phyloP scores from a whole-genome alignment of 92 coral and sea anemone genomes.

The Galaxea fascicularis region DNA sequence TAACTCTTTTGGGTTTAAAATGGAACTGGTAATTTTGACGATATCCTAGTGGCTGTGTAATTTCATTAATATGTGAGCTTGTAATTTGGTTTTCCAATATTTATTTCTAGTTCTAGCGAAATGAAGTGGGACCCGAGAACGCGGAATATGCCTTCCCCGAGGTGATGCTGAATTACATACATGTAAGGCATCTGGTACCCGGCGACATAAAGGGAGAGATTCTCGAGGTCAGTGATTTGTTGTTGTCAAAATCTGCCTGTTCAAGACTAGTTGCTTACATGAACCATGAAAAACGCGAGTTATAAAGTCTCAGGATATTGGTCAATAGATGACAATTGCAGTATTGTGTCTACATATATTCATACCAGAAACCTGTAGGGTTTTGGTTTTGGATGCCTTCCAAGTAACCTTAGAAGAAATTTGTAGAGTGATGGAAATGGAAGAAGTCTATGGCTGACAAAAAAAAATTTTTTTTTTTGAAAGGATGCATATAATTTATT shows the following conservation, averaged over 20 bases:
- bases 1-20: conserved; percentile 2
- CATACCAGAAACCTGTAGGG: background rate
- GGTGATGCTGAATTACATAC: conserved; percentile 36
- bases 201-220: conserved; percentile 62
- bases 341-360: background rate
- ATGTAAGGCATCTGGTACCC: conserved; percentile 54
- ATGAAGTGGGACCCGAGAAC: conserved; percentile 51
- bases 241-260: background rate
- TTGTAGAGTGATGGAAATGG: conserved; percentile 56
- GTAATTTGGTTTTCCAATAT: background rate
- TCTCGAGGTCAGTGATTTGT: conserved; percentile 42
- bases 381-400: conserved; percentile 58
- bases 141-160: conserved; percentile 48
- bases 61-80: background rate
- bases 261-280: background rate
- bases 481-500: background rate
- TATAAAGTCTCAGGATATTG: background rate
- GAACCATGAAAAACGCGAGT: background rate
- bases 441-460: background rate
- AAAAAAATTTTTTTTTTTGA: background rate
- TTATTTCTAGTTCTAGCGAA: conserved; percentile 20
- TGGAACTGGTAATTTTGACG: conserved; percentile 8
- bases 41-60: background rate
- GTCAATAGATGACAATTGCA: background rate
- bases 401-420: conserved; percentile 56